These are phyloP conservation scores for Podarcis raffonei DNA, from an alignment of 2,113 vertebrate genomes.

Conservation along the genomic window DNA sequence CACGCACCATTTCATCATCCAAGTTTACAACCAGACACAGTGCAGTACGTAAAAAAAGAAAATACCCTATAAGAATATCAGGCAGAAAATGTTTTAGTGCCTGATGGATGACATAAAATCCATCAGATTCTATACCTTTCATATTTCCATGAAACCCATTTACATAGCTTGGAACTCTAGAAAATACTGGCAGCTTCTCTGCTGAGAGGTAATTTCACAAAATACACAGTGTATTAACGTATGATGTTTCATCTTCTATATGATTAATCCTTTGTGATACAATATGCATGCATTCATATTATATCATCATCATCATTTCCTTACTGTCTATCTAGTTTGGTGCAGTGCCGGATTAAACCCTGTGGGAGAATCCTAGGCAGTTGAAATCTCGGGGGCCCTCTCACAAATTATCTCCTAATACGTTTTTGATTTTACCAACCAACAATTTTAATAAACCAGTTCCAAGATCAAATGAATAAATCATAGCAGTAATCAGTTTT, in stretches of 20 bases:
- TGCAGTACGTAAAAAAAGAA: constrained; percentile 5
- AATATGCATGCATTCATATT: neutral
- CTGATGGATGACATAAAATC: constrained; percentile 2
- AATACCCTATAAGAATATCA: constrained; percentile 14
- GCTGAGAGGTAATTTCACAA: neutral
- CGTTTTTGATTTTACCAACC: too few species aligned
- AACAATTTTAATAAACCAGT: too few species aligned
- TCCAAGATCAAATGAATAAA: too few species aligned
- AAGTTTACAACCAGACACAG: neutral
- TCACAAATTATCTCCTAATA: too few species aligned
- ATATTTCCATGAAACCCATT: neutral
- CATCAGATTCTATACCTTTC: neutral
- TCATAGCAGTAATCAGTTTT: too few species aligned
- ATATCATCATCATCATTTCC: too few species aligned
- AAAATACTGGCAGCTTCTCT: neutral
- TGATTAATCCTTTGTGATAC: neutral
- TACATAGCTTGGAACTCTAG: fast-evolving
- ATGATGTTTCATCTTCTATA: neutral
- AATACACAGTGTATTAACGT: neutral
- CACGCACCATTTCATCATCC: neutral
- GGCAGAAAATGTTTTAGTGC: neutral
- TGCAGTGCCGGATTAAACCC: too few species aligned
- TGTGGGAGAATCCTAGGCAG: too few species aligned
- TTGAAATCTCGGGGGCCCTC: too few species aligned
- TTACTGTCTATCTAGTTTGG: too few species aligned